Percentiles rank a stretch among this genome's conserved stretches.
These are phyloP conservation scores for Hydrozoanthus tunicans DNA, from an alignment of 64 coral and sea anemone genomes.

Conservation along the genomic window DNA sequence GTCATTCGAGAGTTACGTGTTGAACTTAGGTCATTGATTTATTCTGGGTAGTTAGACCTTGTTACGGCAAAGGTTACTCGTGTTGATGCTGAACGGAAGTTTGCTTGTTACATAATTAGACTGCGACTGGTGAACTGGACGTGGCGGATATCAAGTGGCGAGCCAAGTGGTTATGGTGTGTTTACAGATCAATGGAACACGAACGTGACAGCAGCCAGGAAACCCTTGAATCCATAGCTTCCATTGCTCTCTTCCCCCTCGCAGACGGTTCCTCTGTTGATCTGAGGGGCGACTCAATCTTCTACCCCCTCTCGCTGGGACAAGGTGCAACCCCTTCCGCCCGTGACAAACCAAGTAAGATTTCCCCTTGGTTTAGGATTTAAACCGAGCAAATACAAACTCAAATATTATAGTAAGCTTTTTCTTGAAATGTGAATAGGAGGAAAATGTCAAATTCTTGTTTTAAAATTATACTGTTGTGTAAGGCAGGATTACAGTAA, in stretches of 20 bases:
- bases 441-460: too few relatives aligned
- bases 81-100: neutral
- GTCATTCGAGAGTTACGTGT: too few relatives aligned
- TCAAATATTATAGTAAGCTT: too few relatives aligned
- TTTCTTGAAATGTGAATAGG: too few relatives aligned
- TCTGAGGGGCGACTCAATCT: conserved; percentile 69
- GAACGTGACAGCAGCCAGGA: conserved; percentile 78
- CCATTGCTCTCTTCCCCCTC: conserved; percentile 69
- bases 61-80: neutral
- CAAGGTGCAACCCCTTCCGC: conserved; percentile 31
- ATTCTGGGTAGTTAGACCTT: neutral
- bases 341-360: conserved; percentile 54
- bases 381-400: neutral
- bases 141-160: conserved; percentile 55
- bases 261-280: conserved; percentile 57
- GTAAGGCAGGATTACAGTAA: too few relatives aligned
- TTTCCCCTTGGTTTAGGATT: neutral
- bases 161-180: conserved; percentile 78
- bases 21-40: too few relatives aligned
- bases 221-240: conserved; percentile 62
- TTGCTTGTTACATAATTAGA: neutral
- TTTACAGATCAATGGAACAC: conserved; percentile 87
- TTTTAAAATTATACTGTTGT: too few relatives aligned
- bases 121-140: conserved; percentile 2
- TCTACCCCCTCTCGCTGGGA: conserved; percentile 73